Evolutionary conservation across 2,797 vertebrate genomes (phyloP).

Genomic region (Hephaestus fuliginosus): DNA sequence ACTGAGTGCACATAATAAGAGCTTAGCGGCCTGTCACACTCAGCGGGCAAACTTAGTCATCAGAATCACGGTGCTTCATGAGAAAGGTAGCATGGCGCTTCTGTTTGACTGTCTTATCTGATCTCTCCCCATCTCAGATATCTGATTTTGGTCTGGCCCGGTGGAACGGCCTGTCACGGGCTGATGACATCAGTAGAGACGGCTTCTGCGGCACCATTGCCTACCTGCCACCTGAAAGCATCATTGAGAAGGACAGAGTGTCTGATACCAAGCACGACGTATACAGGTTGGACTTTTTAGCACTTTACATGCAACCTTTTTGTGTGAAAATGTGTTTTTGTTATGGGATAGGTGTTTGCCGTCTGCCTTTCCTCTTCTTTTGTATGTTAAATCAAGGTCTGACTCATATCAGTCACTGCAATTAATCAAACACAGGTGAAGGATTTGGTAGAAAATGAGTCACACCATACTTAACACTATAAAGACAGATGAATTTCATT

Average conservation of each 20-base stretch:
- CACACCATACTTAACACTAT: background rate
- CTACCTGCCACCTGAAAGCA: conserved; percentile 97
- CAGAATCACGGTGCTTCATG: conserved; percentile 23
- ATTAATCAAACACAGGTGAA: conserved; percentile 3
- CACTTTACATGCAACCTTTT: background rate
- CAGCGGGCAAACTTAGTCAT: conserved; percentile 69
- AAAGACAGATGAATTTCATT: background rate
- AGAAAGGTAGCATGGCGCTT: conserved; percentile 19
- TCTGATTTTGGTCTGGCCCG: conserved; percentile 98
- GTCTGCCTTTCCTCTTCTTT: background rate
- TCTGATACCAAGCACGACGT: conserved; percentile 98
- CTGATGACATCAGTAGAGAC: conserved; percentile 95
- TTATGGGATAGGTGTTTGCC: background rate
- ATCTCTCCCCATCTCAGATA: conserved; percentile 85
- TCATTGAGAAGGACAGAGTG: conserved; percentile 94
- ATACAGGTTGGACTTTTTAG: conserved; percentile 89
- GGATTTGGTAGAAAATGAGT: background rate
- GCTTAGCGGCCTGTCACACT: conserved; percentile 65
- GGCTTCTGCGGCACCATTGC: conserved; percentile 98
- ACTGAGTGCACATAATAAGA: conserved; percentile 65
- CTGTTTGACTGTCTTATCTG: conserved; percentile 49
- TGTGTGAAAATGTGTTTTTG: background rate
- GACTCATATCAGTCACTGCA: conserved; percentile 18
- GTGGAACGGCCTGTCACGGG: conserved; percentile 94
- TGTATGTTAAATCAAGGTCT: conserved; percentile 13